These are phyloP conservation scores for Xestia c-nigrum DNA, from an alignment of 2,888 invertebrate species.

Conservation along the genomic window DNA sequence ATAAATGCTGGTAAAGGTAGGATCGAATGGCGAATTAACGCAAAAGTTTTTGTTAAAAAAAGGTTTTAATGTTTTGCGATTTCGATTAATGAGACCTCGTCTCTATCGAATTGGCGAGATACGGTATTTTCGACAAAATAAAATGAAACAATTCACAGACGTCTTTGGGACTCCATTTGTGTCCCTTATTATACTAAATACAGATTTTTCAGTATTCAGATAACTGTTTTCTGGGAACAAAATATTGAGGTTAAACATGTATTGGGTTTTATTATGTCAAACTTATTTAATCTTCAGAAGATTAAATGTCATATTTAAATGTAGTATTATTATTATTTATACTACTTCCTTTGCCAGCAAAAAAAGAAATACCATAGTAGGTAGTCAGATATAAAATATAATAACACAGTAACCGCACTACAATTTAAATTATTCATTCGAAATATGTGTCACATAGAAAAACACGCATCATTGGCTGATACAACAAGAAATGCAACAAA, in stretches of 20 bases:
- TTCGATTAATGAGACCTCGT: slow-evolving; percentile 38
- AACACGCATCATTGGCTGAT: not conserved
- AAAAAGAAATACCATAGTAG: too few species aligned
- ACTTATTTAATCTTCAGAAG: not conserved
- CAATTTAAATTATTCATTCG: not conserved
- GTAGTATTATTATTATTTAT: too few species aligned
- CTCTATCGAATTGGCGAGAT: slow-evolving; percentile 3
- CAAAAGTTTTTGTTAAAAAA: slow-evolving; percentile 20
- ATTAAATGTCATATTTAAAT: not conserved
- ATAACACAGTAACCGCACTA: not conserved
- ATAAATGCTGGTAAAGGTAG: slow-evolving; percentile 47
- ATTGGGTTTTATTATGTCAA: not conserved
- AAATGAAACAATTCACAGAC: not conserved
- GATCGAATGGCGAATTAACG: slow-evolving; percentile 33
- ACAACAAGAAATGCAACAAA: slow-evolving; percentile 22
- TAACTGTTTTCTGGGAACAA: not conserved
- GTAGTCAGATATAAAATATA: not conserved
- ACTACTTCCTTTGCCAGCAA: too few species aligned
- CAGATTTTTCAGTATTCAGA: not conserved
- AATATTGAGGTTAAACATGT: not conserved
- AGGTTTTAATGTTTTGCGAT: slow-evolving; percentile 21
- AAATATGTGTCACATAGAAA: slow-evolving; percentile 7
- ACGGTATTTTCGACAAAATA: not conserved
- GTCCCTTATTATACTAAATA: not conserved
- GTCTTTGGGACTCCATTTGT: not conserved